These are phyloP conservation scores for Prunella strophiata DNA, from an alignment of 2,797 vertebrate genomes.

Conservation along the genomic window DNA sequence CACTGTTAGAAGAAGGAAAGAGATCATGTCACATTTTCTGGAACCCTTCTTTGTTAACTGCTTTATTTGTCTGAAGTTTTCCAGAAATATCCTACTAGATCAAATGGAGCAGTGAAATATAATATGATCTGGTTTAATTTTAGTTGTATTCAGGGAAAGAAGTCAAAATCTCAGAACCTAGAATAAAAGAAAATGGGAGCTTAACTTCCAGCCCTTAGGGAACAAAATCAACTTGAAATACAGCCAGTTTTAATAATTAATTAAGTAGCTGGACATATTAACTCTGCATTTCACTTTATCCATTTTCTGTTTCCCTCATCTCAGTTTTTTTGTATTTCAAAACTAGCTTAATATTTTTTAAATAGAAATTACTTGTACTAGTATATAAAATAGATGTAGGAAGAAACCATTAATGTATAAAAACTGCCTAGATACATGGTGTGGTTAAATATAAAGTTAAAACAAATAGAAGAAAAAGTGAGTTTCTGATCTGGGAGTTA, in stretches of 20 bases:
- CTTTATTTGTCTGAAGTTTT: constrained; percentile 9
- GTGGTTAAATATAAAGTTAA: neutral
- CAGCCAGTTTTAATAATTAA: neutral
- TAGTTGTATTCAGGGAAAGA: neutral
- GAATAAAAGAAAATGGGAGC: neutral
- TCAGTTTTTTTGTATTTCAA: neutral
- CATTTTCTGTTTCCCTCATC: neutral
- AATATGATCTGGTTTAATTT: constrained; percentile 5
- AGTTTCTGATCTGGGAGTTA: neutral
- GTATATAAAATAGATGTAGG: neutral
- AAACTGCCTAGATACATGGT: neutral
- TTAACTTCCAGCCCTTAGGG: neutral
- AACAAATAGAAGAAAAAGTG: neutral
- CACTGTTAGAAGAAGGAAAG: neutral
- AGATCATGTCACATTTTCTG: neutral
- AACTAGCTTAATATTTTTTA: neutral
- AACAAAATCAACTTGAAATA: neutral
- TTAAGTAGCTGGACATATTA: neutral
- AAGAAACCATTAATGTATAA: neutral
- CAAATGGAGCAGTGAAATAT: neutral
- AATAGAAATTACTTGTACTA: neutral
- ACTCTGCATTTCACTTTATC: neutral
- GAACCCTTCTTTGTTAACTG: neutral
- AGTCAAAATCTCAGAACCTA: neutral
- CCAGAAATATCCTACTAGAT: constrained; percentile 1